phyloP scores from a whole-genome alignment of 2,797 vertebrate species.

The Pampus argenteus region DNA sequence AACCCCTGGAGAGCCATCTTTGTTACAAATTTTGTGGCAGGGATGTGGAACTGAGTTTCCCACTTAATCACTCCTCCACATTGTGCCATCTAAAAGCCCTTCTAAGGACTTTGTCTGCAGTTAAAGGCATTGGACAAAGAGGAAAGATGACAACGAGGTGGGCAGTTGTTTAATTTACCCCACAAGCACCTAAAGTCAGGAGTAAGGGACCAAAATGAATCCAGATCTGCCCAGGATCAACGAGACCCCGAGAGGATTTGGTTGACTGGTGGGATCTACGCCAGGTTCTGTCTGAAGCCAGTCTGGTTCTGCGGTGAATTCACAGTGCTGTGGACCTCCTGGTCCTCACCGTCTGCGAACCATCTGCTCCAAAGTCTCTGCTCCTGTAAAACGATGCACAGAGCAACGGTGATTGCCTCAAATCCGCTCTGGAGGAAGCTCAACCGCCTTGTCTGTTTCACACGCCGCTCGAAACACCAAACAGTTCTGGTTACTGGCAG shows the following conservation, averaged over 20 bases:
- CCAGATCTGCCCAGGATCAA: constrained; percentile 51
- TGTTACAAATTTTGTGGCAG: constrained; percentile 19
- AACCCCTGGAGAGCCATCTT: constrained; percentile 54
- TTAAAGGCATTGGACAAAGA: constrained; percentile 57
- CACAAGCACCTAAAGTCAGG: constrained; percentile 57
- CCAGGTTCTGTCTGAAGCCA: constrained; percentile 73
- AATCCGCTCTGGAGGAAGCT: constrained; percentile 74
- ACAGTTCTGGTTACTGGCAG: constrained; percentile 56
- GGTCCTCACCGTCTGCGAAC: constrained; percentile 71
- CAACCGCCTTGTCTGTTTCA: constrained; percentile 57
- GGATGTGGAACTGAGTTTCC: constrained; percentile 28
- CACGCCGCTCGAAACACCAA: constrained; percentile 55
- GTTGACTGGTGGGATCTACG: constrained; percentile 61
- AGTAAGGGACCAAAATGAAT: constrained; percentile 58
- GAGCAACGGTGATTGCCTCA: constrained; percentile 69
- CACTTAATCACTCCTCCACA: constrained; percentile 52
- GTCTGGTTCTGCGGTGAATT: constrained; percentile 69
- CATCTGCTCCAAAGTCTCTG: constrained; percentile 76
- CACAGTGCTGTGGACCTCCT: constrained; percentile 61
- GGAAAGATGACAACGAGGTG: constrained; percentile 56
- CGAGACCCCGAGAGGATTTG: constrained; percentile 62
- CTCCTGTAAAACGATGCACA: constrained; percentile 73
- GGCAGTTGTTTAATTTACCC: constrained; percentile 55
- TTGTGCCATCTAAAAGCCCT: constrained; percentile 49
- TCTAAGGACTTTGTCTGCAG: constrained; percentile 45